Evolutionary conservation across 2,113 vertebrate genomes (phyloP).

Genomic region (Gasterosteus nipponicus): DNA sequence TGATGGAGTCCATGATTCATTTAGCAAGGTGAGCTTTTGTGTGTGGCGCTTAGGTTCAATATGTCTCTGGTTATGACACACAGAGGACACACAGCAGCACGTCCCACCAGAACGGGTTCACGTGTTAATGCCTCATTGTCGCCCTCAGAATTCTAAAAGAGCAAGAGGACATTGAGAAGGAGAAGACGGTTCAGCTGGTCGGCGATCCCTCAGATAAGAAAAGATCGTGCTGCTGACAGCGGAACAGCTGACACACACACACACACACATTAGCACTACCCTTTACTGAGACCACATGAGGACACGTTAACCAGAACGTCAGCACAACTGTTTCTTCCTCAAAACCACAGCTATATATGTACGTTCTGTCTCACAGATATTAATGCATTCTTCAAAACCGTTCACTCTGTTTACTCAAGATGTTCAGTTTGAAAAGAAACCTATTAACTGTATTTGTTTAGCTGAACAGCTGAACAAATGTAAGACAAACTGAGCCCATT

Average conservation of each 20-base stretch:
- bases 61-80: neutral
- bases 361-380: neutral
- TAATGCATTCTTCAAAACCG: constrained; percentile 27
- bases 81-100: neutral
- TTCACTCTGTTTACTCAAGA: neutral
- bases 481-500: neutral
- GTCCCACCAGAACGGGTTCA: neutral
- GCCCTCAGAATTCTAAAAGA: constrained; percentile 86
- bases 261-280: constrained; percentile 30
- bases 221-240: constrained; percentile 85
- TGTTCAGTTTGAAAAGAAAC: neutral
- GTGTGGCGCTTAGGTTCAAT: neutral
- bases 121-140: neutral
- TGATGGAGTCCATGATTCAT: constrained; percentile 83
- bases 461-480: constrained; percentile 20
- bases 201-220: constrained; percentile 75
- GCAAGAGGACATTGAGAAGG: constrained; percentile 87
- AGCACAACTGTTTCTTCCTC: constrained; percentile 24
- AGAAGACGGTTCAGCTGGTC: constrained; percentile 84
- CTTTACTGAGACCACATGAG: constrained; percentile 9
- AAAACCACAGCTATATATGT: neutral
- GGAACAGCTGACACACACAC: neutral
- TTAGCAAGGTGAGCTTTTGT: constrained; percentile 85
- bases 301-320: constrained; percentile 7
- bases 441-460: neutral